Conservation (phyloP, 2,113 vertebrate species). For the Dasyurus viverrinus region DNA sequence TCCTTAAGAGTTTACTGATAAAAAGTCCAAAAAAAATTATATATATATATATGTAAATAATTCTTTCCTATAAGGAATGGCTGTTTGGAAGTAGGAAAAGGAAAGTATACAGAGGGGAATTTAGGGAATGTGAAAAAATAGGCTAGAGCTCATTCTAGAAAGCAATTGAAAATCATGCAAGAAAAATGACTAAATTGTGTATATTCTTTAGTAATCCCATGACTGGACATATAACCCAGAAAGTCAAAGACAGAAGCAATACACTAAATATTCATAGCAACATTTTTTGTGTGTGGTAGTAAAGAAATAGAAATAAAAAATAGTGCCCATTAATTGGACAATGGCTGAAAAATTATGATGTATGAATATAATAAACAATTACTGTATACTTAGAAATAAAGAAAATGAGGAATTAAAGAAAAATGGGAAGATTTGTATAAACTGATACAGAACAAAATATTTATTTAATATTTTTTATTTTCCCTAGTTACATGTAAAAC, state of each 20-base stretch:
- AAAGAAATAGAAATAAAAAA: background rate
- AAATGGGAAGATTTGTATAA: background rate
- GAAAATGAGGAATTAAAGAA: background rate
- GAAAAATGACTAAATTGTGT: background rate
- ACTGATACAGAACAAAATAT: background rate
- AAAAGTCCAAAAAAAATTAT: background rate
- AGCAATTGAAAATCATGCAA: background rate
- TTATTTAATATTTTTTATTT: too few relatives aligned
- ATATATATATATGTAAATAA: background rate
- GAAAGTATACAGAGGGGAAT: background rate
- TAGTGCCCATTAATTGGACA: background rate
- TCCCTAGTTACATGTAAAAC: too few relatives aligned
- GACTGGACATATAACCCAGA: background rate
- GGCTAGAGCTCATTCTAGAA: background rate
- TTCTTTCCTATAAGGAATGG: background rate
- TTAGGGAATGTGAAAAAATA: background rate
- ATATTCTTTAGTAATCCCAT: background rate
- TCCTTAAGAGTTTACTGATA: background rate
- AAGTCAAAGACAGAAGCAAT: background rate
- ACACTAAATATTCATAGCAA: background rate
- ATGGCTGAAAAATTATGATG: background rate
- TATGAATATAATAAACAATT: background rate
- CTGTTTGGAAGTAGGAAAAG: background rate
- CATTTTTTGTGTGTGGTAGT: background rate
- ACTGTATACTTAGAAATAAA: background rate